Evolutionary conservation across 2,113 vertebrate genomes (phyloP), one percentile per base, ranked within the genome.

Genomic region (Nesogale talazaci): DNA sequence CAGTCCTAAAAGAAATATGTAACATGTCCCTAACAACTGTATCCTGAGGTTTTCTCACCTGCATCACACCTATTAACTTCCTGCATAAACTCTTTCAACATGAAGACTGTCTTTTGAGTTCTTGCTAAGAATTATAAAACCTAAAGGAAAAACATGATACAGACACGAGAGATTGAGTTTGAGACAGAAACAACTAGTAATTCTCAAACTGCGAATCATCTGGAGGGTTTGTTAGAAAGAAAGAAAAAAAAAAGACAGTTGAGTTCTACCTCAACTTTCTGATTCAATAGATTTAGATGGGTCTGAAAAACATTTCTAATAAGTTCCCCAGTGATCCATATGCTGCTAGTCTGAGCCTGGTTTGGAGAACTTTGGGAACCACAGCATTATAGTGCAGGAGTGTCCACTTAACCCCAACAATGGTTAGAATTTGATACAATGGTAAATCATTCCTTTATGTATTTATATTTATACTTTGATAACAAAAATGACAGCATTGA

Each of bases 351-450:
- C 17, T 90, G 34, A 38, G 8, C 86, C 20, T 16, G 57, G 42
- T 46, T 5, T 46, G 42, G 42, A 46, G 42, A 10, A 74, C 74
- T 83, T 57, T 88, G 36, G 85, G 76, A 91, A 85, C 31, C 6
- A 84, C 25, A 22, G 36, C 82, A 59, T 59, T 59, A 59, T 86
- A 89, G 38, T 15, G 8, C 9, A 11, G 22, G 74, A 78, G 34
- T 79, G 19, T 80, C 16, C 15, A 84, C 82, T 93, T 25, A 72
- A 82, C 46, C 27, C 34, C 19, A 14, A 38, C 34, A 92, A 61
- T 29, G 56, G 65, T 96, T 40, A 92, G 7, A 92, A 87, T 80
- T 70, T 88, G 89, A 93, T 81, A 19, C n/a, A 88, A 16, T 72
- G 15, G 63, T 80, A 94, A 96, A 86, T 59, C 23, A 40, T 74